A percentile compares a stretch with the other conserved stretches of the same genome.
Evolutionary conservation across 2,797 vertebrate species (phyloP).

Genomic region (Tokudaia tokunoshimensis): DNA sequence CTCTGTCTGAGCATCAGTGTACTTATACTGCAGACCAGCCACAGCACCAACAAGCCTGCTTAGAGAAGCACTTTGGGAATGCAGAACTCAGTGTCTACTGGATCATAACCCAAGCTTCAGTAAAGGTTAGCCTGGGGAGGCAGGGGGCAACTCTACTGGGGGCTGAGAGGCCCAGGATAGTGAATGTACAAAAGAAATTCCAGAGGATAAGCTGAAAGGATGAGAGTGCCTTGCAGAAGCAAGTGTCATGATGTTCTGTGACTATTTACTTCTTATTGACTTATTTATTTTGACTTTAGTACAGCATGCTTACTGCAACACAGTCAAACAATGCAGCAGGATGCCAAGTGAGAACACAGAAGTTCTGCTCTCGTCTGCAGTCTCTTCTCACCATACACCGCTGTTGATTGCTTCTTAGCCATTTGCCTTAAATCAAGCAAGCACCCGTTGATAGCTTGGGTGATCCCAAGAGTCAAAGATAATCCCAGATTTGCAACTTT

Average conservation of each 20-base stretch:
- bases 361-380: not conserved
- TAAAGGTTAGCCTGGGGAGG: not conserved
- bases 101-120: slow-evolving; percentile 59
- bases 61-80: slow-evolving; percentile 25
- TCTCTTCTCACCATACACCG: not conserved
- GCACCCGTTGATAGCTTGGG: not conserved
- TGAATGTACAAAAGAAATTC: slow-evolving; percentile 36
- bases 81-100: slow-evolving; percentile 45
- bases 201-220: slow-evolving; percentile 2
- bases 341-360: not conserved
- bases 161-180: not conserved
- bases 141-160: slow-evolving; percentile 3
- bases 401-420: not conserved
- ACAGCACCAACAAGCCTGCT: not conserved
- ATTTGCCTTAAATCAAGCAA: not conserved
- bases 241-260: slow-evolving; percentile 45
- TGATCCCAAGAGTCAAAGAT: not conserved
- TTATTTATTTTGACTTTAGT: slow-evolving; percentile 40
- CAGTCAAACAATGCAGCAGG: not conserved
- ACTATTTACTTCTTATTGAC: not conserved
- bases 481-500: not conserved
- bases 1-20: slow-evolving; percentile 24
- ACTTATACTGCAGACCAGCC: slow-evolving; percentile 24
- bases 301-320: not conserved
- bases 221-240: slow-evolving; percentile 22